Base-by-base conservation (phyloP, 2,888 invertebrate genomes). In the Polymixis lichenea region DNA sequence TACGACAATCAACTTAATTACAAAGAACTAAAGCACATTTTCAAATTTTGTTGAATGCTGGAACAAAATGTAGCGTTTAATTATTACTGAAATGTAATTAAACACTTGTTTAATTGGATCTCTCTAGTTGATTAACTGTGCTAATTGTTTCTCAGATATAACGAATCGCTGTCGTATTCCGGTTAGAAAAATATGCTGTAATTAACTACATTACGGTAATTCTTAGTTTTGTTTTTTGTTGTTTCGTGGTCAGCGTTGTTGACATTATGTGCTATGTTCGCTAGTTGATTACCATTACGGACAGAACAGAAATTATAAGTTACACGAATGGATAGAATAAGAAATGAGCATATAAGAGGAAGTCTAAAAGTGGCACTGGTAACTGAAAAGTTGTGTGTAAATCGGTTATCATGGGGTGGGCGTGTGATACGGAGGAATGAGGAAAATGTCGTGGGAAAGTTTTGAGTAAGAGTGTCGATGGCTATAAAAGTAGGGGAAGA, bases 31-130 rank as follows among this genome's bases (percentile, higher is more conserved):
- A 72, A 74, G 75, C 62, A 19, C 49, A 78, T 43, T 82, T 76
- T 86, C 38, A 22, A 38, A 60, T 46, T 61, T 53, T 1, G 1
- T 13, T 25, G 28, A 68, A 32, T 17, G 58, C 68, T 75, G 71
- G 82, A 80, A 82, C 83, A 83, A 75, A 78, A 88, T 89, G 79
- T 77, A 80, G 73, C 90, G 89, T 89, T 89, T 92, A 94, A 94
- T 94, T 91, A 89, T 87, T 89, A 90, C 90, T 90, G 87, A 93
- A 92, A 92, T 89, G 90, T 89, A 94, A 95, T 94, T 95, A 94
- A 90, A 89, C 91, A 90, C 89, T 90, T 86, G 87, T 89, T 92
- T 92, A 94, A 94, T 94, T 92, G 90, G 91, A 91, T 91, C 90
- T 93, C 84, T 88, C 85, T 89, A 86, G 87, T 86, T 90, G 91